A percentile compares a stretch with the other conserved stretches of the same genome.
These are phyloP conservation scores for Pelodytes ibericus DNA, from an alignment of 2,797 vertebrate genomes.

Conservation along the genomic window DNA sequence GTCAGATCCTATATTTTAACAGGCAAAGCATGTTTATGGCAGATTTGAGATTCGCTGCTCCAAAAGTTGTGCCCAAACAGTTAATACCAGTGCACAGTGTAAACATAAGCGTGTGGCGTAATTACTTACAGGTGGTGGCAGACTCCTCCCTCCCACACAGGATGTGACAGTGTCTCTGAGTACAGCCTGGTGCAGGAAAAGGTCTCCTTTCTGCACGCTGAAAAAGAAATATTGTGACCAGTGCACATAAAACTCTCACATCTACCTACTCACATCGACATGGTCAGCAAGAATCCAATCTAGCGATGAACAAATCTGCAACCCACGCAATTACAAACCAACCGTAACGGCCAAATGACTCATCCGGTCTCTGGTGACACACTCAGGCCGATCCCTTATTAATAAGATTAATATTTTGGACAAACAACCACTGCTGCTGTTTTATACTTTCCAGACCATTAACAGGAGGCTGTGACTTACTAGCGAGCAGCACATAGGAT, in stretches of 20 bases:
- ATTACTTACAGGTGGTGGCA: slow-evolving; percentile 92
- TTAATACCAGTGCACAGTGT: neutral
- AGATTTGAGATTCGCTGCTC: too few species aligned
- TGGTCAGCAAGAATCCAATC: neutral
- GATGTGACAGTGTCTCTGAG: slow-evolving; percentile 91
- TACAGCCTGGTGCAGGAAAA: slow-evolving; percentile 91
- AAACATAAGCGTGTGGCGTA: neutral
- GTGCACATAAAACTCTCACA: neutral
- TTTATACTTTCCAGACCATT: slow-evolving; percentile 9
- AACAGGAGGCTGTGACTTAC: too few species aligned
- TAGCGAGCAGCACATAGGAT: too few species aligned
- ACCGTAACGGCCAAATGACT: slow-evolving; percentile 37
- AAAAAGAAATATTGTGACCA: slow-evolving; percentile 55
- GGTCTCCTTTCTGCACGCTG: slow-evolving; percentile 89
- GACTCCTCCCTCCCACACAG: slow-evolving; percentile 88
- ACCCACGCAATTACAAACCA: neutral
- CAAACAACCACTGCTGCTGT: slow-evolving; percentile 15
- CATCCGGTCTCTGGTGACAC: slow-evolving; percentile 20
- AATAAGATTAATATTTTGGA: slow-evolving; percentile 32
- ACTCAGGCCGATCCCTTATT: slow-evolving; percentile 9
- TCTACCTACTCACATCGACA: neutral
- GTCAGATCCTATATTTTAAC: too few species aligned
- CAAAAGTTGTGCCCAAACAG: neutral
- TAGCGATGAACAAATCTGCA: slow-evolving; percentile 16
- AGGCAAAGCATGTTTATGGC: too few species aligned